These are phyloP conservation scores for roundworm (Caenorhabditis elegans) DNA, from an alignment of 1,140 invertebrate genomes.

Conservation along the genomic window WBcel235 BX284602.5:6723001-6723500, in stretches of 20 bases:
- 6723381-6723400: background rate
- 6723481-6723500: no score
- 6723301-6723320: background rate
- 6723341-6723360: no score
- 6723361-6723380: background rate
- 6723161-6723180: no score
- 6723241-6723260: background rate
- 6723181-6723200: background rate
- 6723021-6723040: background rate
- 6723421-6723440: no score
- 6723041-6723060: slow-evolving; percentile 20
- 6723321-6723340: no score
- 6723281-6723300: slow-evolving; percentile 29
- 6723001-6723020: background rate
- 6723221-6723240: background rate
- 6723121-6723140: slow-evolving; percentile 14
- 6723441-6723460: no score
- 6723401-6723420: no score
- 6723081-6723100: background rate
- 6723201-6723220: background rate
- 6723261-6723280: slow-evolving; percentile 31
- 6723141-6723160: background rate
- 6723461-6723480: no score
- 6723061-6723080: no score
- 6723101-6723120: background rate